Conservation (phyloP, 2,113 vertebrate genomes). For the Pampusana beccarii region DNA sequence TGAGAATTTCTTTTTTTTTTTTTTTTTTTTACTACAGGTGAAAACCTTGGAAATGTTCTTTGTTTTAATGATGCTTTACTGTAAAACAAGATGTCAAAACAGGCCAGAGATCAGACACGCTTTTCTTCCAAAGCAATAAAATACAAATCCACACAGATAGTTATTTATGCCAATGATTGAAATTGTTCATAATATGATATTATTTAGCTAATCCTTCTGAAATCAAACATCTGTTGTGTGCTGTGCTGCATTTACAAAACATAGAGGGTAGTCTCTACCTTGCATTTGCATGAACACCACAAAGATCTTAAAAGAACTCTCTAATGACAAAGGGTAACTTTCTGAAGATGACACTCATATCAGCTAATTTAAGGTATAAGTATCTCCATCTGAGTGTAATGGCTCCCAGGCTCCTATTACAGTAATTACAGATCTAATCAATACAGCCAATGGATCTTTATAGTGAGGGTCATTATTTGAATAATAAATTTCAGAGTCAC, state of each 20-base stretch:
- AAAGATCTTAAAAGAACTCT: background rate
- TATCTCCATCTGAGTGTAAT: background rate
- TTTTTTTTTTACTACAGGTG: background rate
- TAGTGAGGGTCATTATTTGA: background rate
- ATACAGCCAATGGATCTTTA: background rate
- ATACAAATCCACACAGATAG: background rate
- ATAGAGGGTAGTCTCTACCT: background rate
- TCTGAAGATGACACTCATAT: background rate
- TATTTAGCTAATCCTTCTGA: background rate
- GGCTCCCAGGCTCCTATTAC: background rate
- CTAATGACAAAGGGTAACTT: background rate
- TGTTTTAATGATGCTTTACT: background rate
- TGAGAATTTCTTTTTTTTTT: background rate
- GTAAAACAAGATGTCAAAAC: background rate
- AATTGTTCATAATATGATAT: background rate
- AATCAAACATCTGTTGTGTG: background rate
- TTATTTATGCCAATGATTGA: background rate
- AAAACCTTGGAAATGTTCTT: background rate
- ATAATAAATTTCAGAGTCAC: background rate
- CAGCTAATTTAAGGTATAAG: background rate
- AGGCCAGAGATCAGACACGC: background rate
- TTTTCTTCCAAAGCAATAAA: background rate
- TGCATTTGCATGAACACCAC: background rate
- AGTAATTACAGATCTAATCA: constrained; percentile 25
- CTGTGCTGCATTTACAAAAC: background rate